phyloP scores from a whole-genome alignment of 2,888 invertebrate species.

The Blomia tropicalis region DNA sequence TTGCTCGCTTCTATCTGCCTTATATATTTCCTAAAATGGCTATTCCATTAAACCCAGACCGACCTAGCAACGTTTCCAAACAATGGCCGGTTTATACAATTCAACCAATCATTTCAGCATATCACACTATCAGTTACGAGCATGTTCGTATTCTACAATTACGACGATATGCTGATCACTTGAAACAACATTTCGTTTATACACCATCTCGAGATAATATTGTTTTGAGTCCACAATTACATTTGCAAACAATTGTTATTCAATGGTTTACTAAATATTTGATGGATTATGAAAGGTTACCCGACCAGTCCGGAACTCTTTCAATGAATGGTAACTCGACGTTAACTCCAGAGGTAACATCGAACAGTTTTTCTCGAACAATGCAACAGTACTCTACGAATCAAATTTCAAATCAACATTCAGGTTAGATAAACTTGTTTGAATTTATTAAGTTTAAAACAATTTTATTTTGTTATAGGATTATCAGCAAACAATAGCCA shows the following conservation, averaged over 20 bases:
- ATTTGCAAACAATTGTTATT: constrained; percentile 66
- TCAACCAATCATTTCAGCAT: constrained; percentile 13
- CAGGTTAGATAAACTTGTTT: too few relatives aligned
- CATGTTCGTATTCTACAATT: constrained; percentile 48
- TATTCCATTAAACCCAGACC: constrained; percentile 2
- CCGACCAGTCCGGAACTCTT: not conserved
- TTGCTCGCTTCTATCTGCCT: constrained; percentile 73
- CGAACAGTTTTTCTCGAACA: too few relatives aligned
- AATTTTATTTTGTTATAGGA: too few relatives aligned
- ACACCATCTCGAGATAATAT: constrained; percentile 31
- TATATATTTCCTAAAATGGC: constrained; percentile 70
- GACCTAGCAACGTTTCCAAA: not conserved
- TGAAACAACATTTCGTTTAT: constrained; percentile 22
- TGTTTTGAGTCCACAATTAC: constrained; percentile 49
- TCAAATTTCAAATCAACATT: too few relatives aligned
- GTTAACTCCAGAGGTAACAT: not conserved
- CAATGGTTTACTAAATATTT: constrained; percentile 65
- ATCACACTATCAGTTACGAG: not conserved
- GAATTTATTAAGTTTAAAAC: too few relatives aligned
- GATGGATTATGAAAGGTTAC: not conserved
- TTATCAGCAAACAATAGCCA: too few relatives aligned
- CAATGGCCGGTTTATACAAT: not conserved
- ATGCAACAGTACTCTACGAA: too few relatives aligned
- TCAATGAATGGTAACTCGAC: too few relatives aligned
- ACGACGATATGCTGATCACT: constrained; percentile 39